These are phyloP conservation scores for Agrilus planipennis DNA, from an alignment of 1,140 invertebrate genomes.

Conservation along the genomic window DNA sequence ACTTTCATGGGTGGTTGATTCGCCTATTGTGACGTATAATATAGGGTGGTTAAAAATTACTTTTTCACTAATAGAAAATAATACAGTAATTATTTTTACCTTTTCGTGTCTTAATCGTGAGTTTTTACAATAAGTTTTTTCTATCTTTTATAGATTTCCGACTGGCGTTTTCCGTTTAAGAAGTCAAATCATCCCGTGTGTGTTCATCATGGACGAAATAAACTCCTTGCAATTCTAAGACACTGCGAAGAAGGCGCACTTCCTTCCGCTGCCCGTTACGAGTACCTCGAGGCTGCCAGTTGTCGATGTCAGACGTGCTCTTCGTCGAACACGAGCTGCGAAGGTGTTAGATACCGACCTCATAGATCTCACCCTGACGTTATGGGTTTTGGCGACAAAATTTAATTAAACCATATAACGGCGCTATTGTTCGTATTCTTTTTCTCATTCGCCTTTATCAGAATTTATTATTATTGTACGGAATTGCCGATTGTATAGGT, in stretches of 20 bases:
- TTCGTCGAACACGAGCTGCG: conserved; percentile 30
- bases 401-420: too few relatives aligned
- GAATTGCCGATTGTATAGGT: too few relatives aligned
- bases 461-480: too few relatives aligned
- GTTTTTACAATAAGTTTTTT: too few relatives aligned
- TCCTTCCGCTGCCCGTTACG: conserved; percentile 44
- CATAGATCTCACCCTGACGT: conserved; percentile 27
- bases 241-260: conserved; percentile 52
- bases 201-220: conserved; percentile 52
- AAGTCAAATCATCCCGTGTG: conserved; percentile 73
- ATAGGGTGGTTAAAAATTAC: too few relatives aligned
- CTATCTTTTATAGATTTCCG: conserved; percentile 47
- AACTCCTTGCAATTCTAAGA: conserved; percentile 40
- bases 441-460: too few relatives aligned
- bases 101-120: too few relatives aligned
- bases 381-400: conserved; percentile 24
- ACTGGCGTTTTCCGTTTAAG: conserved; percentile 79
- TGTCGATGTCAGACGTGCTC: conserved; percentile 38
- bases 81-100: too few relatives aligned
- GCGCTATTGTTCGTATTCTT: too few relatives aligned
- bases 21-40: too few relatives aligned
- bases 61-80: too few relatives aligned
- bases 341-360: conserved; percentile 38
- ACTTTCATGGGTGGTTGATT: too few relatives aligned
- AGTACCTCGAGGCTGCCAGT: conserved; percentile 48